Percentiles rank a stretch among this genome's conserved stretches.
phyloP scores from a whole-genome alignment of 2,888 invertebrate genomes.

The Nomada ruficornis region DNA sequence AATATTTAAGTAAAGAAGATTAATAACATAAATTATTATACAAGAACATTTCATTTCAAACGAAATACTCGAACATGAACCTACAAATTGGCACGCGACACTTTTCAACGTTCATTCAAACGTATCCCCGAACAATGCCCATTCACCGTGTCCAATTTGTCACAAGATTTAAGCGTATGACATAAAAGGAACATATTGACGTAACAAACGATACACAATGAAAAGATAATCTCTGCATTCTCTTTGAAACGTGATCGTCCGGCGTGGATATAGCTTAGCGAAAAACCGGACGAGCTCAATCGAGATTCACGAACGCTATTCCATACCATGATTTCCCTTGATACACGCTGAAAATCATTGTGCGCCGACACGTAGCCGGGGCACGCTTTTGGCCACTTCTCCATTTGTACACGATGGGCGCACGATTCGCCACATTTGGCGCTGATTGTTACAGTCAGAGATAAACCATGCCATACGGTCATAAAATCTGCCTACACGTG shows the following conservation, averaged over 20 bases:
- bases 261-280: slow-evolving; percentile 48
- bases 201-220: slow-evolving; percentile 12
- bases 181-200: slow-evolving; percentile 22
- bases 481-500: slow-evolving; percentile 61
- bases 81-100: slow-evolving; percentile 4
- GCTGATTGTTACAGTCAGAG: slow-evolving; percentile 33
- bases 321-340: slow-evolving; percentile 28
- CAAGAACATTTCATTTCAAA: not conserved
- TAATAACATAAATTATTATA: no score
- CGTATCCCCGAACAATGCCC: slow-evolving; percentile 18
- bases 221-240: slow-evolving; percentile 59
- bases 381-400: slow-evolving; percentile 5
- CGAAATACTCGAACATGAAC: not conserved
- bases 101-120: not conserved
- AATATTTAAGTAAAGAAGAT: no score
- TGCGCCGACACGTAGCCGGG: slow-evolving; percentile 31
- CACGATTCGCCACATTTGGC: slow-evolving; percentile 28
- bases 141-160: slow-evolving; percentile 17
- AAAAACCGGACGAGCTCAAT: slow-evolving; percentile 48
- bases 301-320: slow-evolving; percentile 19
- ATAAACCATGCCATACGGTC: slow-evolving; percentile 44
- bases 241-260: slow-evolving; percentile 54
- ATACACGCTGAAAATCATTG: slow-evolving; percentile 31
- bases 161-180: not conserved
- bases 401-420: no score